Base-by-base conservation (phyloP, 1,140 invertebrate genomes). In the Meloidogyne exigua region DNA sequence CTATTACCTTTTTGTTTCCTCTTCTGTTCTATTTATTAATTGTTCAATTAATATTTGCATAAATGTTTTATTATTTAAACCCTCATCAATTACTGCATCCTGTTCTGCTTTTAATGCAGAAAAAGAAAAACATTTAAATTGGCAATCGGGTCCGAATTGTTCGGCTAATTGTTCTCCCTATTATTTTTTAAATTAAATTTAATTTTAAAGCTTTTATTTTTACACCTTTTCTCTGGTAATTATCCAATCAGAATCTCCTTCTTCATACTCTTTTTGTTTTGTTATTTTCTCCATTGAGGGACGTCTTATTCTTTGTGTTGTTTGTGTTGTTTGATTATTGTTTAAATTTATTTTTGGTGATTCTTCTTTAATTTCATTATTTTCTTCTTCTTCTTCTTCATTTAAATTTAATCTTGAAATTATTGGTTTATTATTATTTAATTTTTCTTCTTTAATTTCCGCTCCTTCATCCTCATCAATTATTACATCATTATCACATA, bases 401-500 rank as follows among this genome's bases (percentile, higher is more conserved):
- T 44, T 49, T 65, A 25, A 67, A 57, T 57, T 57, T 57, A 57
- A 57, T 57, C 18, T 57, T 57, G 49, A 57, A 57, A 57, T 57
- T 57, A 57, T n/a, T 57, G 49, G 49, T 7, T n/a, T 57, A 44
- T 44, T 44, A 57, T 57, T 57, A n/a, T 57, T 57, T 49, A 72
- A 62, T 21, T 79, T 67, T 18, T 66, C 72, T 28, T 18, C 32
- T 21, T 39, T 39, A 9, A 10, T 25, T 42, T 71, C 64, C 2
- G 1, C 4, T 65, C 23, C 67, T 25, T 28, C 36, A 65, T 64
- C 78, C 21, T 69, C 67, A 72, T 76, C 68, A 39, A 67, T 64
- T 26, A 73, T 21, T 18, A 39, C 66, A 49, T 79, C 77, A 26
- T 79, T 63, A 23, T 79, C 68, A 42, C 77, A 79, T 36, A 79